Percentiles rank a stretch among this genome's conserved stretches.
Conservation (phyloP, 2,113 vertebrate genomes). For the Trematocara variabile region DNA sequence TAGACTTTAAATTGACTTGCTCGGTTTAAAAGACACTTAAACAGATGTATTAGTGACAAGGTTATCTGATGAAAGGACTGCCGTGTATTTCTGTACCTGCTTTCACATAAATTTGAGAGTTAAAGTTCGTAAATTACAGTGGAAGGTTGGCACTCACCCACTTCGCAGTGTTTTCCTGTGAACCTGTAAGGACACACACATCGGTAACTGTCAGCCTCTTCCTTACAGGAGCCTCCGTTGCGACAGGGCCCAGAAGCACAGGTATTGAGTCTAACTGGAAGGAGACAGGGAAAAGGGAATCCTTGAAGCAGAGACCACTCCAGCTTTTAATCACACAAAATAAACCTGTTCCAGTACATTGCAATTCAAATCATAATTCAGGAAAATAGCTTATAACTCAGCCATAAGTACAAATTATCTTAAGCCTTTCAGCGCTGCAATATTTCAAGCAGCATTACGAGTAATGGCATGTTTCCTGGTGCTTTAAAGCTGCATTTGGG, state of each 20-base stretch:
- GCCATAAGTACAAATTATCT: conserved; percentile 29
- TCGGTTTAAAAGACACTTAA: background rate
- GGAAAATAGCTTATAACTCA: conserved; percentile 24
- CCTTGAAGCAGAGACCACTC: conserved; percentile 23
- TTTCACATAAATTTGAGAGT: background rate
- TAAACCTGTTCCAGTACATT: conserved; percentile 29
- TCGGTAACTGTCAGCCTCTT: conserved; percentile 81
- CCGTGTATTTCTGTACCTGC: background rate
- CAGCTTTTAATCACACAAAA: conserved; percentile 19
- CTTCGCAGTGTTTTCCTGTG: conserved; percentile 94
- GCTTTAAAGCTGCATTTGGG: conserved; percentile 7
- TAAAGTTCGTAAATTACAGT: background rate
- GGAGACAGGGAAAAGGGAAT: conserved; percentile 38
- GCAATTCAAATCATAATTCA: conserved; percentile 19
- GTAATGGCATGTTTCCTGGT: conserved; percentile 37
- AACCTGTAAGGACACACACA: conserved; percentile 94
- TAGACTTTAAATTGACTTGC: background rate
- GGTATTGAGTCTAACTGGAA: conserved; percentile 85
- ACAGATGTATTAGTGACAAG: background rate
- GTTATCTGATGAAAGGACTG: background rate
- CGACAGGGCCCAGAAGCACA: conserved; percentile 88
- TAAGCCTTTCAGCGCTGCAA: conserved; percentile 35
- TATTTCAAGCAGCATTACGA: conserved; percentile 41
- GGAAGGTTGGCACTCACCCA: conserved; percentile 74
- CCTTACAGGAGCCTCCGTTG: conserved; percentile 91